phyloP scores from a whole-genome alignment of 2,797 vertebrate species.

The Characodon lateralis region DNA sequence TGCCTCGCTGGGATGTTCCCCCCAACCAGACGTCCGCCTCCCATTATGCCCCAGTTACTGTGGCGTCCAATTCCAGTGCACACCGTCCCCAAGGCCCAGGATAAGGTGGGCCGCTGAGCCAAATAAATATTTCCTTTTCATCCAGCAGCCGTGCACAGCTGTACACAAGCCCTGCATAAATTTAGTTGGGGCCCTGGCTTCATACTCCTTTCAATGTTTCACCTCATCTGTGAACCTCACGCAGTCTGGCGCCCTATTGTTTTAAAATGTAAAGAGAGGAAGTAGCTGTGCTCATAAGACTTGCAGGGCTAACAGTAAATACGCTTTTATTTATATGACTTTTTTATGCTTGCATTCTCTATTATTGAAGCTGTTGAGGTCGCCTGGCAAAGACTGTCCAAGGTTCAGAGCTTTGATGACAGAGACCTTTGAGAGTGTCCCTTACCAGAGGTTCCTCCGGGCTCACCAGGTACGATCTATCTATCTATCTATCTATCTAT shows the following conservation, averaged over 20 bases:
- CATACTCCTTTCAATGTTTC: conserved; percentile 17
- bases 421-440: conserved; percentile 77
- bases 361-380: conserved; percentile 80
- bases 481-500: too few species aligned
- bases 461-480: conserved; percentile 76
- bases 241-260: conserved; percentile 1
- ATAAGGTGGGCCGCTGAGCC: conserved; percentile 80
- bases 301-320: conserved; percentile 22
- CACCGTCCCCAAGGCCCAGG: conserved; percentile 81
- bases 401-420: conserved; percentile 81
- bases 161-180: conserved; percentile 30
- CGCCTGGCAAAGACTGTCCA: conserved; percentile 82
- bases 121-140: conserved; percentile 56
- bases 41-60: conserved; percentile 76
- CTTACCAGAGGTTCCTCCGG: conserved; percentile 80
- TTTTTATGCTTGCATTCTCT: conserved; percentile 28
- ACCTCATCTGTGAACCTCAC: conserved; percentile 26
- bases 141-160: conserved; percentile 19
- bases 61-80: conserved; percentile 87
- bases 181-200: conserved; percentile 21
- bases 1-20: conserved; percentile 86
- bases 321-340: conserved; percentile 28
- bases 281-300: conserved; percentile 43
- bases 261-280: conserved; percentile 50
- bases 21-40: conserved; percentile 70